Evolutionary conservation across 1,140 invertebrate genomes (phyloP).

Genomic region (Cydia fagiglandana): DNA sequence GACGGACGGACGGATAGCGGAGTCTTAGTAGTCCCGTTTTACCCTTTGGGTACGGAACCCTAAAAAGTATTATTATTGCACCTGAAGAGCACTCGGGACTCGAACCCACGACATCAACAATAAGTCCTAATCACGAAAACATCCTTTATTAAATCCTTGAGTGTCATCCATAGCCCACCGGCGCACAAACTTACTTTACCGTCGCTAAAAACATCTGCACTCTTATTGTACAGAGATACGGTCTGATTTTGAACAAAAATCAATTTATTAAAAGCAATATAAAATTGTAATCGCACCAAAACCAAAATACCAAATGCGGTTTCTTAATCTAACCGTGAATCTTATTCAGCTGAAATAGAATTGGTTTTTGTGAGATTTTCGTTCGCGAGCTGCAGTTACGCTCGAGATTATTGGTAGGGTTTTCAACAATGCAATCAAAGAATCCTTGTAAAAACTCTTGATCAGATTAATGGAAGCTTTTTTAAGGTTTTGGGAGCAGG

Average conservation of each 20-base stretch:
- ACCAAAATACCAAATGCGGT: neutral
- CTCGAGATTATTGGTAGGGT: constrained; percentile 16
- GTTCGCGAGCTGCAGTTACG: neutral
- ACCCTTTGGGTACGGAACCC: too few species aligned
- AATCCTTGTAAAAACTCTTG: constrained; percentile 10
- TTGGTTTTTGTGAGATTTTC: neutral
- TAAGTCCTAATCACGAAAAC: constrained; percentile 14
- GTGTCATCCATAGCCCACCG: constrained; percentile 23
- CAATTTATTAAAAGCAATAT: neutral
- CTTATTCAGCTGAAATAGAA: neutral
- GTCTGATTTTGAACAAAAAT: neutral
- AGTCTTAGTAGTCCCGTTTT: too few species aligned
- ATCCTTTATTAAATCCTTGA: constrained; percentile 29
- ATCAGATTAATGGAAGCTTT: constrained; percentile 22
- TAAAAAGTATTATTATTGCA: neutral
- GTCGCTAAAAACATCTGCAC: neutral
- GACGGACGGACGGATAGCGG: too few species aligned
- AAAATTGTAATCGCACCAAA: neutral
- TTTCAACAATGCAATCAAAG: constrained; percentile 24
- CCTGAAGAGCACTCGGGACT: constrained; percentile 13
- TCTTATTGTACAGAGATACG: neutral
- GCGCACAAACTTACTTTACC: neutral
- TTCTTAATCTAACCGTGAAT: neutral
- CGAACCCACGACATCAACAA: constrained; percentile 11
- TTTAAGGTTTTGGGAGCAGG: neutral